phyloP scores from a whole-genome alignment of 2,113 vertebrate genomes.

The Ochotona curzoniae region DNA sequence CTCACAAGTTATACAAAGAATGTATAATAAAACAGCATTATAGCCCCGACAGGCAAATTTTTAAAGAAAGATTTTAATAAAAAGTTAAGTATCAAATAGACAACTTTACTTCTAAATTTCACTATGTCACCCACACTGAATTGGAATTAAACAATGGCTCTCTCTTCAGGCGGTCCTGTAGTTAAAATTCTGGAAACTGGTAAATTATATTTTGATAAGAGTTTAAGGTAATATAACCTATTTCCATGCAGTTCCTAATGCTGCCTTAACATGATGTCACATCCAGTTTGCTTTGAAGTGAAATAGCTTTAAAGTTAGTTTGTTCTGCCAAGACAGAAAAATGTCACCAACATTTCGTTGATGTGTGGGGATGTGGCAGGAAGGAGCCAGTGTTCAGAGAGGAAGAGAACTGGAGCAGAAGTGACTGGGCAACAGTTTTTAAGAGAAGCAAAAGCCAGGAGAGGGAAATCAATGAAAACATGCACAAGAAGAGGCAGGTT shows the following conservation, averaged over 20 bases:
- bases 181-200: constrained; percentile 38
- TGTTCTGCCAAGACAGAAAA: constrained; percentile 64
- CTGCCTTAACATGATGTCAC: constrained; percentile 64
- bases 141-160: constrained; percentile 69
- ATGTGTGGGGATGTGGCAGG: not conserved
- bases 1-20: constrained; percentile 80
- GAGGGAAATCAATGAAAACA: constrained; percentile 62
- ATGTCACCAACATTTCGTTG: constrained; percentile 19
- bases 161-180: constrained; percentile 61
- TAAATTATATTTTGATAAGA: constrained; percentile 53
- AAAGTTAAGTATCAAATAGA: constrained; percentile 73
- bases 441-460: constrained; percentile 67
- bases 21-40: constrained; percentile 81
- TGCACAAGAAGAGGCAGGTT: constrained; percentile 60
- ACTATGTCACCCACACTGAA: constrained; percentile 75
- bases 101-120: constrained; percentile 69
- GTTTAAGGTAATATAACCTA: constrained; percentile 61
- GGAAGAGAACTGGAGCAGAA: constrained; percentile 56
- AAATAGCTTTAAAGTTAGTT: constrained; percentile 42
- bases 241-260: constrained; percentile 71
- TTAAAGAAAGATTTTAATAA: constrained; percentile 72
- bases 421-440: constrained; percentile 60
- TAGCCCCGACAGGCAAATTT: constrained; percentile 74
- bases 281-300: constrained; percentile 47
- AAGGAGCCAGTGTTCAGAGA: constrained; percentile 29